Evolutionary conservation across 2,888 invertebrate species (phyloP).

Genomic region (Ectobius pallidus): DNA sequence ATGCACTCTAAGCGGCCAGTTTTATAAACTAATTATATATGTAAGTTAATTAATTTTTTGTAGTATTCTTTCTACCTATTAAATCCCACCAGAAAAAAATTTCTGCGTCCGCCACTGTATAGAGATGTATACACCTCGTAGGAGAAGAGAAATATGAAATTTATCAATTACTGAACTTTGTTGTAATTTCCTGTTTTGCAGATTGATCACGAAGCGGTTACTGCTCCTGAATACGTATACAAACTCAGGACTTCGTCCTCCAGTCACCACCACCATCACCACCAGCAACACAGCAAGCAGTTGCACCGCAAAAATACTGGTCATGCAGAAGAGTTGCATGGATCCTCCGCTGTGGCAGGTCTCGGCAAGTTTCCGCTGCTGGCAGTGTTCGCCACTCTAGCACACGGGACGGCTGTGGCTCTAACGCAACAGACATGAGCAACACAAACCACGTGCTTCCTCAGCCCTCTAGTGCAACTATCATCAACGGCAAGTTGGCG

Average conservation of each 20-base stretch:
- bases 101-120: no score
- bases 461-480: not conserved
- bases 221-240: slow-evolving; percentile 16
- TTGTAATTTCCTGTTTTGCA: no score
- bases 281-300: not conserved
- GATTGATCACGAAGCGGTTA: slow-evolving; percentile 18
- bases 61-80: no score
- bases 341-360: slow-evolving; percentile 13
- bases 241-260: not conserved
- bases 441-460: not conserved
- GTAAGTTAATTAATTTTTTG: no score
- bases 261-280: not conserved
- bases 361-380: not conserved
- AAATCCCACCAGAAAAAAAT: no score
- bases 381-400: not conserved
- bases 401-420: not conserved
- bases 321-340: slow-evolving; percentile 12
- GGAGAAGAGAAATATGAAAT: no score
- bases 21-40: no score
- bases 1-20: no score
- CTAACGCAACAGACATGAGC: not conserved
- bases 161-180: no score
- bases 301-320: not conserved
- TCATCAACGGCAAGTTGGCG: not conserved
- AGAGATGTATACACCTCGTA: no score